phyloP scores from a whole-genome alignment of 2,797 vertebrate species.

The Enteromius mattozi region DNA sequence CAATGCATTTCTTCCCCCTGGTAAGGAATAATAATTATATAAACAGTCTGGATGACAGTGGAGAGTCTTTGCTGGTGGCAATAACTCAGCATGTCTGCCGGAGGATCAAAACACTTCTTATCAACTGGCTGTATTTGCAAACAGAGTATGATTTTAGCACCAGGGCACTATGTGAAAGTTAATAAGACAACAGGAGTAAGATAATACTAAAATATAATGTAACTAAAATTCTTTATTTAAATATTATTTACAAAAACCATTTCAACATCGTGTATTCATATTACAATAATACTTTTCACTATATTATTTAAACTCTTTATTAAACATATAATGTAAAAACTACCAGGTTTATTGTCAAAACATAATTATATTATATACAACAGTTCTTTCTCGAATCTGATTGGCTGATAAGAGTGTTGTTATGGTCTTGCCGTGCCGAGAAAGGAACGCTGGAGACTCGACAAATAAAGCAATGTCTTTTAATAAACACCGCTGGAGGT shows the following conservation, averaged over 20 bases:
- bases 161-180: neutral
- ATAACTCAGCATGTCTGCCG: constrained; percentile 12
- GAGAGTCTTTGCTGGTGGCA: constrained; percentile 30
- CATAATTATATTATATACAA: neutral
- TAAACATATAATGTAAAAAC: neutral
- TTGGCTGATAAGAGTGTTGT: too few relatives aligned
- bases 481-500: too few relatives aligned
- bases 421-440: too few relatives aligned
- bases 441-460: too few relatives aligned
- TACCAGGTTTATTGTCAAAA: neutral
- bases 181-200: neutral
- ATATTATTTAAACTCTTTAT: too few relatives aligned
- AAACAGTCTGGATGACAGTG: constrained; percentile 8
- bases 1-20: constrained; percentile 7
- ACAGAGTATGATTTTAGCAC: constrained; percentile 4
- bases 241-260: too few relatives aligned
- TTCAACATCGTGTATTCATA: too few relatives aligned
- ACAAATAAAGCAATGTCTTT: too few relatives aligned
- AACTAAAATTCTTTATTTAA: too few relatives aligned
- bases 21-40: constrained; percentile 9
- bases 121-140: constrained; percentile 1
- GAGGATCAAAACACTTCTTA: constrained; percentile 5
- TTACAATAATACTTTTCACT: neutral
- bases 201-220: neutral
- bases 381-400: too few relatives aligned